These are phyloP conservation scores for Lichenostomus cassidix DNA, from an alignment of 2,113 vertebrate genomes.

Conservation along the genomic window DNA sequence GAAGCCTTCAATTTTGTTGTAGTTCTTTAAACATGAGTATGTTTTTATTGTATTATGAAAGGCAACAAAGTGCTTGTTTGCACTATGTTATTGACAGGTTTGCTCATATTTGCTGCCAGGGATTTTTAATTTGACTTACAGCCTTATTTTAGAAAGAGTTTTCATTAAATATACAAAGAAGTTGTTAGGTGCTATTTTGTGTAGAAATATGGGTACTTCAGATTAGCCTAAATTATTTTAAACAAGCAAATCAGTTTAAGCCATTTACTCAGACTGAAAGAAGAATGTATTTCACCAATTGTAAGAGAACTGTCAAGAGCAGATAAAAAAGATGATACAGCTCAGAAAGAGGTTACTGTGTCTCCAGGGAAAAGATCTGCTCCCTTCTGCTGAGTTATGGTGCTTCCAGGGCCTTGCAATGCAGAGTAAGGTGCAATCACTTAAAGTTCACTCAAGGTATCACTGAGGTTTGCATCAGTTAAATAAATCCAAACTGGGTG, in stretches of 20 bases:
- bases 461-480: neutral
- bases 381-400: neutral
- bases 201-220: neutral
- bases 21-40: neutral
- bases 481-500: neutral
- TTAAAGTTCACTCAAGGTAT: neutral
- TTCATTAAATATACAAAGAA: neutral
- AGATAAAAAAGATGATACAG: neutral
- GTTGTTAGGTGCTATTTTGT: neutral
- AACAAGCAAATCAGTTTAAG: neutral
- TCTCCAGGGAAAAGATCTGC: neutral
- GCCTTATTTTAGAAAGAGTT: neutral
- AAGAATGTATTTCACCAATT: neutral
- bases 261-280: neutral
- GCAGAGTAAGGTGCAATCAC: neutral
- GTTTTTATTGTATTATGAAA: neutral
- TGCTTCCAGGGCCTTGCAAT: neutral
- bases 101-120: neutral
- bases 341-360: neutral
- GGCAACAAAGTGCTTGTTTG: neutral
- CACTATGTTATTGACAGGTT: neutral
- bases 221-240: neutral
- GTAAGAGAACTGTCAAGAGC: neutral
- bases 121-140: neutral
- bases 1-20: neutral